Base-by-base conservation (phyloP, 2,888 invertebrate species). In the Latrodectus elegans region DNA sequence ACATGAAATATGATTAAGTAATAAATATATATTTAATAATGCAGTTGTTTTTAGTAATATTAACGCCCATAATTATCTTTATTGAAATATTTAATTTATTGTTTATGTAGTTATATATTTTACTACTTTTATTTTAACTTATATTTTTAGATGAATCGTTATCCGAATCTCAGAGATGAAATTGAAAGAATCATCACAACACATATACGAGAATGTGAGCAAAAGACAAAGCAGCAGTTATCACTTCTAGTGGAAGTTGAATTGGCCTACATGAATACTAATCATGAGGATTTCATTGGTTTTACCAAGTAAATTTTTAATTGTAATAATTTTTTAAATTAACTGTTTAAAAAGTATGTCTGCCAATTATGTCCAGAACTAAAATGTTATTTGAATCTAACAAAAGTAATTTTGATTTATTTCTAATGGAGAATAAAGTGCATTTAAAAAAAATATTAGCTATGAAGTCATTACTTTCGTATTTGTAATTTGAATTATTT, bases 221-320 rank as follows among this genome's bases (percentile, higher is more conserved):
- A 97, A 92, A 94, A 95, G 92, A 97, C 99, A 93, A 99, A 99
- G 94, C 97, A 98, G 91, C 98, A 99, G 92, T 95, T 99, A 70
- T 94, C 96, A 81, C 93, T 98, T 90, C 94, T 99, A 90, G 96
- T 99, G 89, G 89, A 89, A 52, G 84, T 97, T 92, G 98, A 99
- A 93, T 94, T 99, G 90, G 98, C 98, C 73, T 99, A 99, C 93
- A 98, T 99, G 97, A 99, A 99, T 93, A 98, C 98, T 87, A 98
- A 99, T 93, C 98, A 99, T 92, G 98, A 99, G 93, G 98, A 99
- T 93, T 99, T 99, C 93, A 98, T 99, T 92, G 98, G 98, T 91
- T 99, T 99, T 93, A 97, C 98, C 92, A 98, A 98, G 98, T 98
- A 94, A 94, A 95, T 53, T 52, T 26, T 68, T 14, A 12, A 73